phyloP scores from a whole-genome alignment of 2,888 invertebrate species.

The Brenthis hecate region DNA sequence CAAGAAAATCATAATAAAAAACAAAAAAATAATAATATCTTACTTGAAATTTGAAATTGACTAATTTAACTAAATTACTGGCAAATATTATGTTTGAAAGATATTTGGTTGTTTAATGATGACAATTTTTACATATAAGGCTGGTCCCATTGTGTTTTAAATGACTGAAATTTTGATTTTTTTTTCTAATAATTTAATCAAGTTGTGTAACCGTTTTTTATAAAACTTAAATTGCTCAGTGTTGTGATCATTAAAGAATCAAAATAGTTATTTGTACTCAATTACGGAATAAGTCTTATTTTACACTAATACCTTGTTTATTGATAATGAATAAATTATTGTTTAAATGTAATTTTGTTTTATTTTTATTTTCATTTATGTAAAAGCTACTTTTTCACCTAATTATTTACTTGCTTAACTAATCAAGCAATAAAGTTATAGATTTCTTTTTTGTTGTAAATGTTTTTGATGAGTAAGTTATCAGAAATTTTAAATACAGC shows the following conservation, averaged over 20 bases:
- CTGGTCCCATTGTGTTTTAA: conserved; percentile 18
- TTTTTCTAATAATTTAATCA: conserved; percentile 7
- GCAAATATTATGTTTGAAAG: neutral
- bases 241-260: conserved; percentile 34
- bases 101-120: conserved; percentile 25
- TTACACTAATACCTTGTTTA: conserved; percentile 40
- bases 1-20: too few species aligned
- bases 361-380: conserved; percentile 7
- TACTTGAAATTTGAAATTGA: too few species aligned
- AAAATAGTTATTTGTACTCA: conserved; percentile 28
- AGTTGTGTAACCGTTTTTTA: neutral
- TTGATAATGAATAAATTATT: conserved; percentile 44
- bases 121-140: conserved; percentile 22
- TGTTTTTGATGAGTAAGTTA: too few species aligned
- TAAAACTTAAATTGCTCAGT: conserved; percentile 11
- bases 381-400: neutral
- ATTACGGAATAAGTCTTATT: conserved; percentile 36
- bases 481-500: too few species aligned
- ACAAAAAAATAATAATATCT: too few species aligned
- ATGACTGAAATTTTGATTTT: conserved; percentile 23
- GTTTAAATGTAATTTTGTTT: conserved; percentile 38
- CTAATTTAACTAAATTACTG: neutral
- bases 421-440: too few species aligned
- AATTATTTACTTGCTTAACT: too few species aligned
- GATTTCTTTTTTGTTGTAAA: too few species aligned